phyloP scores from a whole-genome alignment of 2,888 invertebrate species.

The Agrotis puta region DNA sequence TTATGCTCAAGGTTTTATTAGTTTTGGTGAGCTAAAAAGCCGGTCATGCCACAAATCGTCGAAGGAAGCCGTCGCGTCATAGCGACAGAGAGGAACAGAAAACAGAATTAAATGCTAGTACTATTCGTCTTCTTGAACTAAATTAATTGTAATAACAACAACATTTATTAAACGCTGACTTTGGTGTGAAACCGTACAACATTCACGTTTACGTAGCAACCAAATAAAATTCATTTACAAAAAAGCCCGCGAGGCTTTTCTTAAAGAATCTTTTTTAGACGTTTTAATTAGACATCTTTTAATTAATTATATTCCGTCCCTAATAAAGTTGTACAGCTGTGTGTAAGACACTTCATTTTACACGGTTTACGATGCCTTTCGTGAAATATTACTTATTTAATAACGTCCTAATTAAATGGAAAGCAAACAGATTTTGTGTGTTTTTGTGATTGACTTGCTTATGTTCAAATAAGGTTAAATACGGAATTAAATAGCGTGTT shows the following conservation, averaged over 20 bases:
- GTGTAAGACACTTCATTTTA: conserved; percentile 37
- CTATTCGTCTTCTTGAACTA: not conserved
- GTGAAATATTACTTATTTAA: conserved; percentile 17
- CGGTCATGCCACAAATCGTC: too few relatives aligned
- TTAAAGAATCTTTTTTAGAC: conserved; percentile 28
- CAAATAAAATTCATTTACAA: conserved; percentile 16
- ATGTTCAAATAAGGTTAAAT: not conserved
- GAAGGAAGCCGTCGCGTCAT: too few relatives aligned
- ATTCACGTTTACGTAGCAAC: conserved; percentile 7
- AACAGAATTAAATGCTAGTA: not conserved
- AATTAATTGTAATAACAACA: not conserved
- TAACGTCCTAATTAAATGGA: conserved; percentile 6
- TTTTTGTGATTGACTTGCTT: conserved; percentile 1
- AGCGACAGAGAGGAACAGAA: not conserved
- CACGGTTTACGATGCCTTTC: conserved; percentile 29
- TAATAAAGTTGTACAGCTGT: conserved; percentile 46
- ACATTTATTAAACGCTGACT: not conserved
- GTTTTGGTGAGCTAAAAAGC: too few relatives aligned
- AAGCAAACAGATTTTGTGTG: conserved; percentile 3
- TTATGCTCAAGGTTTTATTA: too few relatives aligned
- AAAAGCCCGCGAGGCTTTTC: conserved; percentile 10
- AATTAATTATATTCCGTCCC: conserved; percentile 45
- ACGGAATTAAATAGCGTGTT: too few relatives aligned
- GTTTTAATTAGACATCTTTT: conserved; percentile 35
- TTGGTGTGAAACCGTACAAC: not conserved